Evolutionary conservation across 2,797 vertebrate genomes (phyloP).

Genomic region (Poeciliopsis paucimaculata): DNA sequence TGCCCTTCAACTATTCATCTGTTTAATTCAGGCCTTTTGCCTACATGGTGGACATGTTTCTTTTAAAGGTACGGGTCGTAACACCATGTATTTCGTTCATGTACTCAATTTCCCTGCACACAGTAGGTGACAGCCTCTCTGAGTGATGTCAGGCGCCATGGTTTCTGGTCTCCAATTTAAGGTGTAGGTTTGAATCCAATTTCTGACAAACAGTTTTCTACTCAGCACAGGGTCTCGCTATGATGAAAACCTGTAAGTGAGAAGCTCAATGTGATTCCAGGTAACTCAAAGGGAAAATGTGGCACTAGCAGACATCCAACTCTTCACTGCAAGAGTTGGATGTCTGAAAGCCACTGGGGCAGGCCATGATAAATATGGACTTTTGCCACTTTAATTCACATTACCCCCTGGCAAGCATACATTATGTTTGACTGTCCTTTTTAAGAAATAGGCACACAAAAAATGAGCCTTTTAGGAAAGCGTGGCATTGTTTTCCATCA

Average conservation of each 20-base stretch:
- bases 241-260: slow-evolving; percentile 41
- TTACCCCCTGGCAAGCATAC: slow-evolving; percentile 24
- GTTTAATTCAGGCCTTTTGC: neutral
- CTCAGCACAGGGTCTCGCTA: slow-evolving; percentile 28
- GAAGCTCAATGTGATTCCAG: slow-evolving; percentile 40
- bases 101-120: slow-evolving; percentile 33
- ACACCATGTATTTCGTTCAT: slow-evolving; percentile 14
- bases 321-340: slow-evolving; percentile 24
- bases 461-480: slow-evolving; percentile 58
- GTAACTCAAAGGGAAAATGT: slow-evolving; percentile 37
- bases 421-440: slow-evolving; percentile 29
- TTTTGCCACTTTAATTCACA: slow-evolving; percentile 47
- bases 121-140: slow-evolving; percentile 28
- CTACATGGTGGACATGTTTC: neutral
- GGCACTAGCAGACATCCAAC: slow-evolving; percentile 19
- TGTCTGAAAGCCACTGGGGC: slow-evolving; percentile 35
- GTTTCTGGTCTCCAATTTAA: slow-evolving; percentile 42
- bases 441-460: slow-evolving; percentile 7
- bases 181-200: slow-evolving; percentile 50
- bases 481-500: slow-evolving; percentile 62
- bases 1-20: neutral
- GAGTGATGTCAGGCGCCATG: slow-evolving; percentile 21
- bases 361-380: slow-evolving; percentile 33
- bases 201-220: slow-evolving; percentile 43
- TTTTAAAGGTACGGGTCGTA: slow-evolving; percentile 2